Base-by-base conservation (phyloP, 2,113 vertebrate species). In the Halcyon malimbica region DNA sequence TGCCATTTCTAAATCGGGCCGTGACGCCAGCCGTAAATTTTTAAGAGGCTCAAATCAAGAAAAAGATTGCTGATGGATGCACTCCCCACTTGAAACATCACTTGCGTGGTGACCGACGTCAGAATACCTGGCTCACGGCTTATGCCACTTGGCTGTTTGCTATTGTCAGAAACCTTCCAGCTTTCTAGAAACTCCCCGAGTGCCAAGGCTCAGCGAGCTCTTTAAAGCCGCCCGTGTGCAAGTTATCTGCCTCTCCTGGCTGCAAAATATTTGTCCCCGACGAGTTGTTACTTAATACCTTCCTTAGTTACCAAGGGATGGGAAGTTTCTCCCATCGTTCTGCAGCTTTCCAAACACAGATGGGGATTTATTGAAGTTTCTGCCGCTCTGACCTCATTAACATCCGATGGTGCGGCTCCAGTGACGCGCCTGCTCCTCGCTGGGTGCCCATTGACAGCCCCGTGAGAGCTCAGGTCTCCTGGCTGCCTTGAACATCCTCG, bases 341-440 rank as follows among this genome's bases (percentile, higher is more conserved):
- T 26, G 71, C 0, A 0, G 92, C 85, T 90, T 95, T 95, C 88
- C 75, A 93, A 96, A 92, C 92, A 92, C 96, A 97, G 96, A 96
- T 94, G 95, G 95, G 95, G 95, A 94, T 94, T 96, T 96, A 92
- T 83, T 93, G 88, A 86, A 83, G 94, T 80, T 95, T 77, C 92
- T 88, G 64, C 68, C 8, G 25, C 92, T 90, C 86, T 77, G 86
- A 90, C 68, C 92, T 93, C 92, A 88, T 95, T 93, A 93, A 92
- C 0, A 3, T 92, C 90, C 94, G 79, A 97, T 11, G 37, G 95
- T 78, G 69, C 1, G 8, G 88, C 68, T 96, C 79, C 88, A 90
- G 68, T n/a, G 7, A 71, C 9, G 18, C 4, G 5, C 78, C 84
- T 78, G 17, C 90, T 93, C 76, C 83, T 91, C 19, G 7, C 46